Evolutionary conservation across 2,888 invertebrate species (phyloP).

Genomic region (Cataglyphis livida): DNA sequence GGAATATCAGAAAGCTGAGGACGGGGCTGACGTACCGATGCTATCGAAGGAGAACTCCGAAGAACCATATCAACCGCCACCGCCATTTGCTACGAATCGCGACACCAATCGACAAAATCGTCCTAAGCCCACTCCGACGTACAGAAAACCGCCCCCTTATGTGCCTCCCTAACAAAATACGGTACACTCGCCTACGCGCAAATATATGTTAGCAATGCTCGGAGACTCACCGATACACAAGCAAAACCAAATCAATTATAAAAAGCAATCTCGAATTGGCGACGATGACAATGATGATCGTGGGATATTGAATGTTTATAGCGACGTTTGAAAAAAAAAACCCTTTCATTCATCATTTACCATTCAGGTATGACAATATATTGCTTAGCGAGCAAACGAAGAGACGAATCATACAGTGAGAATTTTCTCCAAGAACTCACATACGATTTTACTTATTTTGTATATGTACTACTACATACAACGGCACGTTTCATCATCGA

Average conservation of each 20-base stretch:
- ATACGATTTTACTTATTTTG: conserved; percentile 71
- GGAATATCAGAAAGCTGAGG: conserved; percentile 88
- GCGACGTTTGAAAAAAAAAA: conserved; percentile 64
- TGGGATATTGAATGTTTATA: conserved; percentile 69
- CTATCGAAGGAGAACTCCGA: conserved; percentile 85
- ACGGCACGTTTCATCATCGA: conserved; percentile 39
- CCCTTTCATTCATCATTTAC: conserved; percentile 57
- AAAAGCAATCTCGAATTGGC: conserved; percentile 67
- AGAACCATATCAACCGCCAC: conserved; percentile 96
- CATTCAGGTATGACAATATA: conserved; percentile 45
- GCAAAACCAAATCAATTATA: conserved; percentile 79
- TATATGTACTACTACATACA: conserved; percentile 29
- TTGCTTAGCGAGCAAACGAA: conserved; percentile 31
- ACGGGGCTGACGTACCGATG: conserved; percentile 86
- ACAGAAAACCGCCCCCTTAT: conserved; percentile 98
- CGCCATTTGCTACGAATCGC: conserved; percentile 92
- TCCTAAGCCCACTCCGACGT: conserved; percentile 95
- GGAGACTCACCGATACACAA: conserved; percentile 82
- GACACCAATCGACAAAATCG: conserved; percentile 91
- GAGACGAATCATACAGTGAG: background rate
- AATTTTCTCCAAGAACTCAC: conserved; percentile 45
- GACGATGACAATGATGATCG: conserved; percentile 61
- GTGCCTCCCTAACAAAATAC: conserved; percentile 95
- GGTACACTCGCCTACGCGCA: conserved; percentile 83
- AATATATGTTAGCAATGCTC: conserved; percentile 84